These are phyloP conservation scores for Diachasma alloeum DNA, from an alignment of 1,140 invertebrate genomes.

Conservation along the genomic window DNA sequence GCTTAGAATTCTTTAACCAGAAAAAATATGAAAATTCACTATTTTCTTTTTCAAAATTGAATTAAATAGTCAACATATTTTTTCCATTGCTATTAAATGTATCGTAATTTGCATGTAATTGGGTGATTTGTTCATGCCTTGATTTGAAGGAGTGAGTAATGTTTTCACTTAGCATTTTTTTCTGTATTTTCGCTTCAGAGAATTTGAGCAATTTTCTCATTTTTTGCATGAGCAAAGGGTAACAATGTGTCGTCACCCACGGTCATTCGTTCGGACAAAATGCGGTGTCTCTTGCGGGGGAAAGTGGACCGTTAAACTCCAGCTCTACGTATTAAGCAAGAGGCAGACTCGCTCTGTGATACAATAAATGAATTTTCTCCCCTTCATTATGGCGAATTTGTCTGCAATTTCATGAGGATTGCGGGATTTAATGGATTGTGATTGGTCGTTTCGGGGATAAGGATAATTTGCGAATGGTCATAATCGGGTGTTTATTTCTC, in stretches of 20 bases:
- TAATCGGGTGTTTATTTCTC: not conserved
- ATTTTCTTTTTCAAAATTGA: too few relatives aligned
- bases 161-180: not conserved
- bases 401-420: too few relatives aligned
- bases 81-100: too few relatives aligned
- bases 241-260: not conserved
- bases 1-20: too few relatives aligned
- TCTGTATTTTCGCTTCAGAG: not conserved
- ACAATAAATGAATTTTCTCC: not conserved
- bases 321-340: not conserved
- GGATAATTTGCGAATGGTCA: not conserved
- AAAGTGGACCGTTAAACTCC: constrained; percentile 4
- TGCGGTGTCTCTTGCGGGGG: not conserved
- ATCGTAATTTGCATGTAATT: too few relatives aligned
- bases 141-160: too few relatives aligned
- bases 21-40: too few relatives aligned
- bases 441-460: too few relatives aligned
- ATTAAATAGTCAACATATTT: too few relatives aligned
- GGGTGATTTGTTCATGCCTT: too few relatives aligned
- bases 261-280: not conserved
- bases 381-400: not conserved
- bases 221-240: not conserved
- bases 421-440: too few relatives aligned
- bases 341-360: not conserved
- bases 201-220: not conserved